These are phyloP conservation scores for Chelonus insularis DNA, from an alignment of 1,140 invertebrate species.

Conservation along the genomic window DNA sequence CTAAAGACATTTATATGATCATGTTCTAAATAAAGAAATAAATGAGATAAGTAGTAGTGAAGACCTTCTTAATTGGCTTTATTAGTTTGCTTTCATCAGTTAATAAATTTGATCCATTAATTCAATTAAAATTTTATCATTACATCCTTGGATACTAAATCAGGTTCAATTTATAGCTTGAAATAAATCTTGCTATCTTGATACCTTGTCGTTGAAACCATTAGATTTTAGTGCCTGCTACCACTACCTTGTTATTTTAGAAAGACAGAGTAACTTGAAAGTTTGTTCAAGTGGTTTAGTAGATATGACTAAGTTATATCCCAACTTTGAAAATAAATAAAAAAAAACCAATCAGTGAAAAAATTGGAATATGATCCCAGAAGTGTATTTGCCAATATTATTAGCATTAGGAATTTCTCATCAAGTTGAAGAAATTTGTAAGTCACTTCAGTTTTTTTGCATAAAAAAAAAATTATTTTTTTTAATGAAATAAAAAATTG, in stretches of 20 bases:
- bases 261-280: too few species aligned
- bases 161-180: not conserved
- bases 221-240: too few species aligned
- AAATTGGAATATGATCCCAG: not conserved
- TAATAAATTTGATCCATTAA: too few species aligned
- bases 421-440: not conserved
- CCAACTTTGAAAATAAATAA: not conserved
- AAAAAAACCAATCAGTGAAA: too few species aligned
- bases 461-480: too few species aligned
- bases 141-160: not conserved
- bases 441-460: too few species aligned
- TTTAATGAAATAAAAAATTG: not conserved
- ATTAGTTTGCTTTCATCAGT: too few species aligned
- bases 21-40: too few species aligned
- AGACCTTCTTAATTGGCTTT: too few species aligned
- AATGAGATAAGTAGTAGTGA: too few species aligned
- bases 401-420: not conserved
- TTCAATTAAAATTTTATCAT: constrained; percentile 1
- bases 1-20: too few species aligned
- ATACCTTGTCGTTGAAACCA: constrained; percentile 1
- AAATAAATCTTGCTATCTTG: constrained; percentile 5
- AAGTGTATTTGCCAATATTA: not conserved
- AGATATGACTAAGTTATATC: not conserved
- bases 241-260: too few species aligned
- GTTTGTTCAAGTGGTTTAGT: not conserved